Conservation (phyloP, 2,113 vertebrate species). For the Mus musculus region DNA sequence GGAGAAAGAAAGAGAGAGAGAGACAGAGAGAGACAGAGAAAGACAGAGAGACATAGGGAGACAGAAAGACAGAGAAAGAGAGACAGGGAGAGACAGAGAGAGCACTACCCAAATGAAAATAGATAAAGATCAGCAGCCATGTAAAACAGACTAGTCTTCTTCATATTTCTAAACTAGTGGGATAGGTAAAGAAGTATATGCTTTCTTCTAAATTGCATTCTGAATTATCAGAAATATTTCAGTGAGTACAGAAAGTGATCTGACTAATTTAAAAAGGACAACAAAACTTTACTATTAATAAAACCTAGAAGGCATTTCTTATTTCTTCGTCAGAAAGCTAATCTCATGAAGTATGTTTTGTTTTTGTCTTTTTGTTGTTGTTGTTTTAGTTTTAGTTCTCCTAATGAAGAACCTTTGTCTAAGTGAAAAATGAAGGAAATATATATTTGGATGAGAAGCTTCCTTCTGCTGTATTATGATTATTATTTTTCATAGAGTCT, state of each 20-base stretch:
- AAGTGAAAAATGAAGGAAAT: conserved; percentile 50
- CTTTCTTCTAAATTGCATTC: not conserved
- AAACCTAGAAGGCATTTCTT: not conserved
- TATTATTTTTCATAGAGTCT: conserved; percentile 39
- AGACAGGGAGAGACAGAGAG: too few species aligned
- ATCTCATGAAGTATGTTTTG: conserved; percentile 24
- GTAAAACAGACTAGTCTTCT: not conserved
- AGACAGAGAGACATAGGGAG: too few species aligned
- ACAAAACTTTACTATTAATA: not conserved
- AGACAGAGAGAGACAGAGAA: too few species aligned
- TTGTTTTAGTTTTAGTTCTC: not conserved
- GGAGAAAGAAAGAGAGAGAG: too few species aligned
- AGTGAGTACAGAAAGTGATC: not conserved
- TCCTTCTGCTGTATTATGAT: conserved; percentile 26
- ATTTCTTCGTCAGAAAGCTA: not conserved
- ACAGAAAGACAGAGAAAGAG: too few species aligned
- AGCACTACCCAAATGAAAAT: too few species aligned
- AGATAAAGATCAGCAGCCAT: too few species aligned
- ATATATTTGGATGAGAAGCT: conserved; percentile 17
- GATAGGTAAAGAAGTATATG: not conserved
- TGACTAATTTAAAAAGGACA: not conserved
- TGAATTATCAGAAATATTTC: not conserved
- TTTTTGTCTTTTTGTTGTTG: not conserved
- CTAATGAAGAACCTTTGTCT: conserved; percentile 56
- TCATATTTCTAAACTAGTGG: not conserved